Evolutionary conservation across 2,113 vertebrate genomes (phyloP), one percentile per base, ranked within the genome.

Genomic region (Sorex fumeus): DNA sequence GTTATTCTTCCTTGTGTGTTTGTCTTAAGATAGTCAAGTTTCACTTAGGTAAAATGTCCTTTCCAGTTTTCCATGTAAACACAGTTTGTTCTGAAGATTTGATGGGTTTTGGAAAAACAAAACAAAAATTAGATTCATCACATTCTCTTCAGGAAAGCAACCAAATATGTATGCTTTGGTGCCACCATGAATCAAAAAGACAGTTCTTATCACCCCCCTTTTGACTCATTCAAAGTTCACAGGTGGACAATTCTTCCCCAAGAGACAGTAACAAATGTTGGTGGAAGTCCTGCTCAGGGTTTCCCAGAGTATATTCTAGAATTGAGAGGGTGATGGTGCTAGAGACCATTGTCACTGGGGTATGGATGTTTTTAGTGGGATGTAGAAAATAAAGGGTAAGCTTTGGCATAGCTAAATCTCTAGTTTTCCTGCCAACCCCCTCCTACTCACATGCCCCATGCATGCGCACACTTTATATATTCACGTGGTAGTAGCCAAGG

Each of bases 1-100:
- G 18, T 82, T 76, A 32, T 11, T 87, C 66, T 83, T 53, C 30
- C 45, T 30, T 6, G 3, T 79, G 47, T 62, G 6, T 75, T 64
- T 84, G n/a, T 90, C 64, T 89, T 87, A n/a, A 50, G 25, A 71
- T 66, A 13, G 32, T 95, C 53, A 84, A 28, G 32, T 87, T 90
- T 70, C 40, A 57, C 40, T 75, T 90, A 84, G 18, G 36, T 57
- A 2, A 90, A 69, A 82, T 66, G 43, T 40, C 30, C 13, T 72
- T 90, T 84, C 67, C 19, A 53, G n/a, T 71, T 87, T 81, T 43
- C 19, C 15, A 64, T 11, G 75, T 78, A 93, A 85, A 77, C 34
- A 21, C 36, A 60, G 53, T 62, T 83, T 50, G 19, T 79, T 89
- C 83, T 77, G 16, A 83, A 89, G 27, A 15, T n/a, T 79, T 75